Conservation (phyloP, 2,113 vertebrate genomes). For the Poeciliopsis turrubarensis region DNA sequence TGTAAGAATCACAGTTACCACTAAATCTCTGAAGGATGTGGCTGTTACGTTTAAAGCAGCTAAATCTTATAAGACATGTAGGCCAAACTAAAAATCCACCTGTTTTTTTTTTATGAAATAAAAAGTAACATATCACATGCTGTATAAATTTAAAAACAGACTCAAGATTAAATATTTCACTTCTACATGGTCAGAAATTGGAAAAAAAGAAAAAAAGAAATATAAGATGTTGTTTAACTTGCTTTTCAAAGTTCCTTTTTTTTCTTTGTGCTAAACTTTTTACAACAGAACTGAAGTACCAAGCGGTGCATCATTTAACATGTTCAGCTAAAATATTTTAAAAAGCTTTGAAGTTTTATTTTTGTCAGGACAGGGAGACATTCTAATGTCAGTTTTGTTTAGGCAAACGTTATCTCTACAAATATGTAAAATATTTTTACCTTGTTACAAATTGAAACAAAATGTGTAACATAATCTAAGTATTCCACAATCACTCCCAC, state of each 20-base stretch:
- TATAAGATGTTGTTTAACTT: background rate
- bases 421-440: too few relatives aligned
- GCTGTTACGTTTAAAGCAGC: slow-evolving; percentile 11
- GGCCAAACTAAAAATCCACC: background rate
- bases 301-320: background rate
- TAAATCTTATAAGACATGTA: background rate
- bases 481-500: too few relatives aligned
- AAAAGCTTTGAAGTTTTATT: background rate
- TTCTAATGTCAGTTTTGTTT: too few relatives aligned
- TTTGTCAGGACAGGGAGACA: too few relatives aligned
- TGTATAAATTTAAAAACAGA: background rate
- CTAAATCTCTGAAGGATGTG: slow-evolving; percentile 13
- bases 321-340: background rate
- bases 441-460: too few relatives aligned
- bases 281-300: background rate
- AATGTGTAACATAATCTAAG: too few relatives aligned
- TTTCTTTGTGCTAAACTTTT: background rate
- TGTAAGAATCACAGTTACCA: slow-evolving; percentile 31
- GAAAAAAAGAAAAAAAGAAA: background rate
- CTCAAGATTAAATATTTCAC: background rate
- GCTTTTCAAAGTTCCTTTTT: background rate
- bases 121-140: background rate
- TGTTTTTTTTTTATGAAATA: background rate
- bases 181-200: background rate
- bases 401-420: too few relatives aligned